Evolutionary conservation across 2,888 invertebrate species (phyloP), one percentile per base, ranked within the genome.

Genomic region (Pedicia rivosa): DNA sequence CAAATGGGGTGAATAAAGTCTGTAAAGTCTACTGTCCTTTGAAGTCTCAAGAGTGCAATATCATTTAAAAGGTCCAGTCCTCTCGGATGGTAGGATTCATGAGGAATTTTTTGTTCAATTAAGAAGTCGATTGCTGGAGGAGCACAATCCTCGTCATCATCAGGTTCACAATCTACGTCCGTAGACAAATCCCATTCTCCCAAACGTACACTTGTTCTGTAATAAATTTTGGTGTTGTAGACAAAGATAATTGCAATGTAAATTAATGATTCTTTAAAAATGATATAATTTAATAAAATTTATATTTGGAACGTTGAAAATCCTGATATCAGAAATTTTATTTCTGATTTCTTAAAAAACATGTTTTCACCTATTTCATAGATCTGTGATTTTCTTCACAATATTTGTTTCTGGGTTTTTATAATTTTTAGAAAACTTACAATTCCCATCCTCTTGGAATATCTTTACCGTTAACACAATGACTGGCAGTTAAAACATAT

Each of bases 41-140:
- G 46, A 4, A 84, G 59, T 33, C 81, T 65, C 24, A 84, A 48
- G 12, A 84, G 55, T 0, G 79, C 83, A 31, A 84, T 79, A 49
- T 84, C 83, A 49, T 78, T n/a, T n/a, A n/a, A n/a, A n/a, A n/a
- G 57, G 13, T 64, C 62, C 46, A 79, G 76, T 48, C 74, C 66
- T 0, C 47, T 47, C 0, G 74, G 65, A 12, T 57, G 51, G 51
- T 82, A 84, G 0, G 57, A 49, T 37, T 74, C 72, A 52, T 84
- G 81, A 0, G 68, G 56, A 24, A 75, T 74, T 19, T 62, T 55
- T 46, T 74, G 61, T 38, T 72, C 74, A 2, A 82, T 62, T 0
- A 63, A 57, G 1, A 78, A 55, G 50, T 78, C 70, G 14, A 72
- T 48, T 1, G 72, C 67, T 0, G 66, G 59, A 1, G 63, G 65